Conservation (phyloP, 2,888 invertebrate species). For the Dorcus parallelipipedus region DNA sequence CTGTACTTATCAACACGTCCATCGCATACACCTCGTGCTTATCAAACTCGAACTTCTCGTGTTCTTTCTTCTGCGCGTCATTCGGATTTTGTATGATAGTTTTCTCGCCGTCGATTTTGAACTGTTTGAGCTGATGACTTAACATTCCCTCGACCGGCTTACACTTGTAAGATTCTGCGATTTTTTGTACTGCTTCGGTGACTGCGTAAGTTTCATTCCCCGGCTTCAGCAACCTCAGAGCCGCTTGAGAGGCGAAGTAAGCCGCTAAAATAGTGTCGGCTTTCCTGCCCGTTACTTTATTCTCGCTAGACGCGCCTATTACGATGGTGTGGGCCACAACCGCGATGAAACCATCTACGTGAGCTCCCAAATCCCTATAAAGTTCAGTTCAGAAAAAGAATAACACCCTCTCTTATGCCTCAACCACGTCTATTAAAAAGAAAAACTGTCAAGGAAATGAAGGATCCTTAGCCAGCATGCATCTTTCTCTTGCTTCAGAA, state of each 20-base stretch:
- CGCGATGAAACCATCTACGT: constrained; percentile 98
- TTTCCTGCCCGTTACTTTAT: constrained; percentile 77
- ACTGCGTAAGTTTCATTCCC: constrained; percentile 88
- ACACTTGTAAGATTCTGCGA: constrained; percentile 89
- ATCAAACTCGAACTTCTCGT: constrained; percentile 94
- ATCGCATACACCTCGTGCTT: constrained; percentile 97
- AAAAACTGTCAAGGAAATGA: too few relatives aligned
- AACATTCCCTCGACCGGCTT: constrained; percentile 93
- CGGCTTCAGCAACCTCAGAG: constrained; percentile 86
- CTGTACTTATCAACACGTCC: constrained; percentile 95
- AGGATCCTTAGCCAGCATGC: too few relatives aligned
- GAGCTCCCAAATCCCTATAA: constrained; percentile 91
- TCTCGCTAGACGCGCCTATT: constrained; percentile 72
- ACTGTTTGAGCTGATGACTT: constrained; percentile 93
- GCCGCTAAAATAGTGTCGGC: constrained; percentile 96
- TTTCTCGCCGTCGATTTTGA: constrained; percentile 97
- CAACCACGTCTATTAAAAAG: too few relatives aligned
- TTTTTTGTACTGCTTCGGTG: constrained; percentile 89
- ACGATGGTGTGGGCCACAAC: constrained; percentile 95
- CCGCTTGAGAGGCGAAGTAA: constrained; percentile 92
- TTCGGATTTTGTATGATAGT: constrained; percentile 96
- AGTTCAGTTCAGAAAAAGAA: too few relatives aligned
- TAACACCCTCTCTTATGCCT: too few relatives aligned
- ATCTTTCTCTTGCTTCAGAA: too few relatives aligned
- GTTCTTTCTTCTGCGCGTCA: constrained; percentile 94